Evolutionary conservation across 2,888 invertebrate species (phyloP).

Genomic region (Smittia aterrima): DNA sequence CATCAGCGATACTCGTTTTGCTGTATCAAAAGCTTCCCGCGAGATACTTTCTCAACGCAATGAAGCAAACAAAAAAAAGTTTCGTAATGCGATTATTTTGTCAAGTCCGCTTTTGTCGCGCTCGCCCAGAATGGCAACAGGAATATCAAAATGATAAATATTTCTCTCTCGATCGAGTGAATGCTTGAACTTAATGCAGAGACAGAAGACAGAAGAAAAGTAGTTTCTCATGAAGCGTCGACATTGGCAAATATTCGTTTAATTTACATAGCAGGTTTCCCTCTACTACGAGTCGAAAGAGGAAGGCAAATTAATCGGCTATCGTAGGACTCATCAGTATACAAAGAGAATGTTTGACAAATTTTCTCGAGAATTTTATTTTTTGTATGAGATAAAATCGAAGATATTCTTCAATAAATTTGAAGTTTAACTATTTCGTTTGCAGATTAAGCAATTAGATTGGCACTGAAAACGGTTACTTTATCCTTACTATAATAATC

Average conservation of each 20-base stretch:
- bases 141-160: neutral
- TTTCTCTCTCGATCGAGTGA: neutral
- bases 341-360: neutral
- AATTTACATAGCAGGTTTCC: neutral
- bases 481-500: neutral
- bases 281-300: neutral
- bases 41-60: neutral
- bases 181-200: no score
- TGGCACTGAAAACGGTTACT: neutral
- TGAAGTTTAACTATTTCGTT: no score
- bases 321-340: neutral
- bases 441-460: no score
- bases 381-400: neutral
- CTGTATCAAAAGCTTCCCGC: neutral
- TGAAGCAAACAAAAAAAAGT: neutral
- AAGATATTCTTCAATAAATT: no score
- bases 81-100: conserved; percentile 34
- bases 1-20: neutral
- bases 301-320: neutral
- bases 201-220: neutral
- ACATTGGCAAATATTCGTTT: neutral
- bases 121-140: conserved; percentile 1
- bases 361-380: neutral
- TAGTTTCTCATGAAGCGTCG: neutral
- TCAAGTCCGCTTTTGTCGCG: conserved; percentile 1